Evolutionary conservation across 2,888 invertebrate genomes (phyloP).

Genomic region (Drosophila diplacantha): DNA sequence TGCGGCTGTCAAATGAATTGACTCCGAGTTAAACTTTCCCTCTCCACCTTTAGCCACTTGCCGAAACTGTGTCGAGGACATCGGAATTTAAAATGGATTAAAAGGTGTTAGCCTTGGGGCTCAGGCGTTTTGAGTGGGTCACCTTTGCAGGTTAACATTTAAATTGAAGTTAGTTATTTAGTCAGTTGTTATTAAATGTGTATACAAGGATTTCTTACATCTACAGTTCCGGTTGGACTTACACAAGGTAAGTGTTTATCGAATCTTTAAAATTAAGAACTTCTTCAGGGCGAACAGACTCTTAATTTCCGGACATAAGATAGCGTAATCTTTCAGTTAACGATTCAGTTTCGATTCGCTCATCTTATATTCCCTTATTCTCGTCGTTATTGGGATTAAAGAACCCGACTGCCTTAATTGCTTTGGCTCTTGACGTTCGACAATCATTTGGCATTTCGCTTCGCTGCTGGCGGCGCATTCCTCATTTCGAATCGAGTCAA

Average conservation of each 20-base stretch:
- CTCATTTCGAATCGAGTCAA: constrained; percentile 29
- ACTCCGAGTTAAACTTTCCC: constrained; percentile 10
- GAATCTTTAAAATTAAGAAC: no score
- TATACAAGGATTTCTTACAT: background rate
- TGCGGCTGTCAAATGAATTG: constrained; percentile 50
- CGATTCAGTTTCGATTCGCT: background rate
- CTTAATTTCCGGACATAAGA: background rate
- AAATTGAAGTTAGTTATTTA: background rate
- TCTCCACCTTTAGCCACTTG: constrained; percentile 2
- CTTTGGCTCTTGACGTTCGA: constrained; percentile 29
- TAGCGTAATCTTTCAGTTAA: background rate
- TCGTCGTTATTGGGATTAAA: background rate
- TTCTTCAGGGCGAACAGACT: background rate
- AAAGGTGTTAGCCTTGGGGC: background rate
- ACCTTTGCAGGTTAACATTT: background rate
- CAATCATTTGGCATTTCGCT: constrained; percentile 33
- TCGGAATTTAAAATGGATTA: constrained; percentile 36
- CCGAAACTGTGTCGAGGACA: constrained; percentile 59
- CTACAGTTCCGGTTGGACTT: background rate
- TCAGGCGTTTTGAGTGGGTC: background rate
- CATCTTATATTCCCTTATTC: background rate
- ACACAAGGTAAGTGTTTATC: background rate
- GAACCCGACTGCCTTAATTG: constrained; percentile 24
- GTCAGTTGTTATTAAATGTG: background rate
- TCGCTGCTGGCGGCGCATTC: constrained; percentile 20